Base-by-base conservation (phyloP, 2,113 vertebrate genomes). In the Silurus glanis region DNA sequence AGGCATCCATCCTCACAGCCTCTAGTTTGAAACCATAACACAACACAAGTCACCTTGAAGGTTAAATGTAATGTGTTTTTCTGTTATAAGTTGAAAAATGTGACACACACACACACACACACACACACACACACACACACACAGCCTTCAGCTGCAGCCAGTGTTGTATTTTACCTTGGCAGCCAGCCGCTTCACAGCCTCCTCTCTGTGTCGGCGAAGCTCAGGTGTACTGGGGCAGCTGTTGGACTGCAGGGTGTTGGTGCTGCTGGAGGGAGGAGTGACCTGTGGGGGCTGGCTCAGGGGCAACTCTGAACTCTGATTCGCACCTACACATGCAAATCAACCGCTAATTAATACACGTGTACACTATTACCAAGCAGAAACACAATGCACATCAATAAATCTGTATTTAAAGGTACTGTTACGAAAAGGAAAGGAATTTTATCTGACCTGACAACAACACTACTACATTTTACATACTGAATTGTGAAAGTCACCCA, bases 121-220 rank as follows among this genome's bases (percentile, higher is more conserved):
- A 47, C 58, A 81, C 58, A 51, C 45, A n/a, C 79, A 23, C 62
- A 56, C 28, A 61, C 56, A 25, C 56, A 61, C 80, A 81, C 64
- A 69, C 64, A 69, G n/a, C 12, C 13, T 61, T 25, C 81, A 83
- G 47, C 51, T 69, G 3, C 25, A n/a, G n/a, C 1, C 16, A 85
- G 14, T 19, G n/a, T 17, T 56, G 25, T 4, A 66, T 49, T 10
- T 58, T 94, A 99, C 98, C 97, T 97, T 98, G 4, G 97, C 93
- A 25, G 97, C 97, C 3, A 99, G 96, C 23, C 92, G 94, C 89
- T 95, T 97, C 87, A 97, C 96, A 0, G 97, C 93, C 85, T 97
- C 96, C 55, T 96, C 96, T 67, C 92, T 86, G 0, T 91, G 92
- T 13, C 90, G 94, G 83, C 93, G 97, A 90, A 92, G 89, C 83